Base-by-base conservation (phyloP, 2,113 vertebrate genomes). In the Syngnathus typhle region DNA sequence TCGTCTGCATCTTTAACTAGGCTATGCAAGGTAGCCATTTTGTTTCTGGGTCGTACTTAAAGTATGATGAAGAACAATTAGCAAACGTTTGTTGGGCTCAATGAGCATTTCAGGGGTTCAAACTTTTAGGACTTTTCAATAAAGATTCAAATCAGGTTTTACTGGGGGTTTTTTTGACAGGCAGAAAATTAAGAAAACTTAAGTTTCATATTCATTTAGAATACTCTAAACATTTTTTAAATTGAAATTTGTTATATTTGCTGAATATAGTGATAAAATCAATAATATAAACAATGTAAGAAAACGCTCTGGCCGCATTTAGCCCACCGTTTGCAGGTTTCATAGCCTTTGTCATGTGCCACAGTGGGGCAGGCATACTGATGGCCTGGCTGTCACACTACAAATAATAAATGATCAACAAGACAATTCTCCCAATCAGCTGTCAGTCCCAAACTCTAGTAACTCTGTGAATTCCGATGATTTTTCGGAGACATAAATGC, bases 1-100 rank as follows among this genome's bases (percentile, higher is more conserved):
- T 10, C 32, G 83, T 87, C 82, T 84, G 76, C 69, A 75, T 32
- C 55, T 58, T 58, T 58, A 58, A 58, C 55, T 36, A 58, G 55
- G 55, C 55, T 16, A 58, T 27, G 15, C 27, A 58, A 32, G 27
- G 27, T 15, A 58, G 15, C 27, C 27, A 36, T 58, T 58, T 16
- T 36, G 27, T 58, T 58, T 58, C 36, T 32, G 27, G 27, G 1
- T 58, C 6, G 21, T 32, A 36, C 7, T 7, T 27, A 36, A 58
- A 27, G 52, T 55, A 55, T 36, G 27, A 36, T 11, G 23, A 58
- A 10, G 27, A 3, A 55, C 12, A 10, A 21, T 54, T 23, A 23
- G 6, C 55, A 32, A 23, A 54, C 9, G 9, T 18, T 27, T 54
- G 52, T 54, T 23, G 11, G 18, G 16, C 6, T 18, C 5, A 5